phyloP scores from a whole-genome alignment of 2,113 vertebrate genomes.

The Callaeas wilsoni region DNA sequence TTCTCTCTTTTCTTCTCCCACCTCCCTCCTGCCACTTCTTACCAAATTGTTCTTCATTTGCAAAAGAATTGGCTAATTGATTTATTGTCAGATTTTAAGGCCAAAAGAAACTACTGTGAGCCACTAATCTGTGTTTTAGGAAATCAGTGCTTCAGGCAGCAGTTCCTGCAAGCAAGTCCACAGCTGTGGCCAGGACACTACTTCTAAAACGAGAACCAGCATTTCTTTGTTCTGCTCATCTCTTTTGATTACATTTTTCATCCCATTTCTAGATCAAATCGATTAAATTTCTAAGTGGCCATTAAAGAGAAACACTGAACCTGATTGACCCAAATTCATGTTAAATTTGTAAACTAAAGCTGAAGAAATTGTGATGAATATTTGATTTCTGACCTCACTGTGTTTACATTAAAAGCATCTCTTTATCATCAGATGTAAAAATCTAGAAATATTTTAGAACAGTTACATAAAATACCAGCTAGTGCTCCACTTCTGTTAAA shows the following conservation, averaged over 20 bases:
- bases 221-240: background rate
- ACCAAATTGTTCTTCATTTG: background rate
- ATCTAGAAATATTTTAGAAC: background rate
- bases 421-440: background rate
- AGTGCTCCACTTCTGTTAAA: background rate
- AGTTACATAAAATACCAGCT: background rate
- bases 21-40: rapidly evolving
- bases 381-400: background rate
- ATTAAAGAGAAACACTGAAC: background rate
- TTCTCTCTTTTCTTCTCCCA: background rate
- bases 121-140: background rate
- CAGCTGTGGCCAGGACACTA: background rate
- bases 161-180: background rate
- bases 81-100: background rate
- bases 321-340: background rate
- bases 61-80: background rate
- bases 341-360: background rate
- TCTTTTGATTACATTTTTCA: background rate
- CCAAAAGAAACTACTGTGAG: background rate
- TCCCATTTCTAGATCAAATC: background rate
- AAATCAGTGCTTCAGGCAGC: background rate
- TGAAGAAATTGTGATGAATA: background rate
- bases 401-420: background rate
- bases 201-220: background rate
- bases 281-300: background rate